phyloP scores from a whole-genome alignment of 2,113 vertebrate genomes.

The Chionodraco myersi region DNA sequence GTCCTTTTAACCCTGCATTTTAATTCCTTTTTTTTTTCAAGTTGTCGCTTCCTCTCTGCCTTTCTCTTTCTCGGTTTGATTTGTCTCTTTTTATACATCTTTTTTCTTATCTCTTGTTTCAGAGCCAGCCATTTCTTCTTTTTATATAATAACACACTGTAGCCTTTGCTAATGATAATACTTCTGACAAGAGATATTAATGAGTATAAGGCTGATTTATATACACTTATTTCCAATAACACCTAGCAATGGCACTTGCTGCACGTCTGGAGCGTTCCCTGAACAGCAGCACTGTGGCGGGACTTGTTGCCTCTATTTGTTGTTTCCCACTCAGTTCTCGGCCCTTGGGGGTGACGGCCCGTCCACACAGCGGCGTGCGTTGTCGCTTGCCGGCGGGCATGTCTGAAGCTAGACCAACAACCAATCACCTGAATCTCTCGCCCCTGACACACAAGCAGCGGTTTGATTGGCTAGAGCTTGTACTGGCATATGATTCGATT shows the following conservation, averaged over 20 bases:
- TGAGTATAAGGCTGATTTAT: background rate
- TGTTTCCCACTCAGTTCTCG: slow-evolving; percentile 8
- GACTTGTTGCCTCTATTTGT: slow-evolving; percentile 29
- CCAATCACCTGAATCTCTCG: too few relatives aligned
- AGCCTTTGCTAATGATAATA: background rate
- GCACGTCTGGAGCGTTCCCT: background rate
- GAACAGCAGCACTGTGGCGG: background rate
- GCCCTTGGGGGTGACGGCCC: background rate
- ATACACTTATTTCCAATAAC: background rate
- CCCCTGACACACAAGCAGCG: too few relatives aligned
- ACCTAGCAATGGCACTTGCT: background rate
- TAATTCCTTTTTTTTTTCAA: background rate
- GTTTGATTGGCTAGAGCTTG: too few relatives aligned
- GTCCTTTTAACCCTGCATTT: background rate
- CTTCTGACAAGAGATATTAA: background rate
- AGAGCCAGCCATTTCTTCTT: background rate
- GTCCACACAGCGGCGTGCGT: too few relatives aligned
- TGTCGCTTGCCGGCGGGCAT: too few relatives aligned
- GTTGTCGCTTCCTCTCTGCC: background rate
- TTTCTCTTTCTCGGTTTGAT: background rate
- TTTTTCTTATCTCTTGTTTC: background rate
- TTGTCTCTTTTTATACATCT: background rate
- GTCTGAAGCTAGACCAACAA: too few relatives aligned
- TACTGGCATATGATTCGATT: too few relatives aligned
- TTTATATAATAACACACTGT: background rate